Evolutionary conservation across 2,888 invertebrate genomes (phyloP), one percentile per base, ranked within the genome.

Genomic region (Aporophyla lueneburgensis): DNA sequence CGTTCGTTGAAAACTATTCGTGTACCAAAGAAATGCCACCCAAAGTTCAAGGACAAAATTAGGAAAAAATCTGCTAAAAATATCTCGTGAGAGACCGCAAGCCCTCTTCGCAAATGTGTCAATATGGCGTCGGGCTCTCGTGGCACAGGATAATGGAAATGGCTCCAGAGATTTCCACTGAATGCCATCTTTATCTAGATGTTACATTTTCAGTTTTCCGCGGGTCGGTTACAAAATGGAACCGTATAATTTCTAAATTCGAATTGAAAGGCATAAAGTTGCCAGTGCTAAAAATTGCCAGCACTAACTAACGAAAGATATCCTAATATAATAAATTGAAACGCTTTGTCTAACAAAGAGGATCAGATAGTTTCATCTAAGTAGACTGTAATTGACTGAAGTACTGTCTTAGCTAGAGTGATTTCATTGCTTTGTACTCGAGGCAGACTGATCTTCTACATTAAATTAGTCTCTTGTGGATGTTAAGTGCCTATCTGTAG

Each of bases 101-200:
- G 46, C 49, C 65, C 74, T 71, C 58, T 71, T 72, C 58, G 59
- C 66, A 78, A 80, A 81, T 79, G 76, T 86, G 76, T 75, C 72
- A 75, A 74, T 73, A 69, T 73, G 76, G 80, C 68, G 58, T 65
- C 65, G 53, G 70, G 66, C 72, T 80, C 53, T 56, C 43, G 24
- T 43, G 59, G 61, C 46, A 78, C 79, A 72, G 51, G 71, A 81
- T 88, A 84, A 86, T 83, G 80, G 73, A 81, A 71, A 59, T 1
- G 68, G 40, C 75, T 76, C 69, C 68, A 62, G 79, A 83, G 81
- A 76, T 76, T 77, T 62, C 58, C 61, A 53, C 54, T n/a, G 70
- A 76, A 76, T 58, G 40, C 21, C 62, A 78, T 71, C 51, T 71
- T 71, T 80, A 73, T 70, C 71, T 79, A 70, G 73, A 68, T 59